Base-by-base conservation (phyloP, 2,113 vertebrate genomes). In the Taurulus bubalis region DNA sequence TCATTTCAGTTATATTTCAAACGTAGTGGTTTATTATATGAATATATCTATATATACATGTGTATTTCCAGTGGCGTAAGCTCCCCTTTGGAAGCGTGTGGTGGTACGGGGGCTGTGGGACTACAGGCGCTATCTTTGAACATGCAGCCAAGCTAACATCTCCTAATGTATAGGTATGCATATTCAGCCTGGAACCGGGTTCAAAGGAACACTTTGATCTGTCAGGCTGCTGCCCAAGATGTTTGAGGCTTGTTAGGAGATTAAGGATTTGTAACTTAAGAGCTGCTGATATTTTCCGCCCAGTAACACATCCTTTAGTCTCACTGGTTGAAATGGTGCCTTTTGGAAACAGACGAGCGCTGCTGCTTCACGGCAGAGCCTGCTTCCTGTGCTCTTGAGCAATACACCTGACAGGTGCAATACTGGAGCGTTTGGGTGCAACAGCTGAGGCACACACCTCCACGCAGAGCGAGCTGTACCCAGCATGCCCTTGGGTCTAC, bases 91-190 rank as follows among this genome's bases (percentile, higher is more conserved):
- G 62, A 56, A 69, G 30, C 47, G 30, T 63, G 18, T 38, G 38
- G 4, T 59, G 11, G 15, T 66, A 83, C 2, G 65, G 75, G 86
- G 84, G 86, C 69, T 53, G 74, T 9, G 8, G 32, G 45, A 68
- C 83, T 49, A 38, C 64, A 53, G 89, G 89, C 81, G 2, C 55
- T 32, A 42, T 32, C 78, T 90, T 88, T 88, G 86, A 88, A 90
- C 78, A 71, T 2, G 36, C 36, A 78, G 88, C 88, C 88, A 90
- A 79, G 8, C 70, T 10, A 51, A 70, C 51, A 77, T 66, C 18
- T 42, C 49, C 66, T 28, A 77, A 80, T 51, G 79, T 82, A 85
- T 40, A 80, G 76, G 59, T 73, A 71, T 75, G 80, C 85, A 83
- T 87, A 87, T 83, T 84, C 45, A 79, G 60, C 55, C 45, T 10